Conservation (phyloP, 2,113 vertebrate species). For the Taxidea taxus region DNA sequence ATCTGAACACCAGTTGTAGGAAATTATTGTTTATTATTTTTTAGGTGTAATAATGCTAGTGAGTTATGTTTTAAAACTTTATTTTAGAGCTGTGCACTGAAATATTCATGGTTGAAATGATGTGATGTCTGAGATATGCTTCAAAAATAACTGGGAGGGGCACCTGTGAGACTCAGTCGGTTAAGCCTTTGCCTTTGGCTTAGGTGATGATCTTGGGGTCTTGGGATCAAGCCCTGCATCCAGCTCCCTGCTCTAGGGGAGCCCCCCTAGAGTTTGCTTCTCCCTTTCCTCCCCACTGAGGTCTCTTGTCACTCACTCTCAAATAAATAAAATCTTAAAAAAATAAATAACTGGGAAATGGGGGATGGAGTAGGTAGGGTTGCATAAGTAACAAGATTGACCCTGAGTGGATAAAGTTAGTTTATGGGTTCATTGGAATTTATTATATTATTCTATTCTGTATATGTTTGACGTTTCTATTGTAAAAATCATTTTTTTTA, state of each 20-base stretch:
- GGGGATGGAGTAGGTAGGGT: neutral
- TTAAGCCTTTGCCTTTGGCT: neutral
- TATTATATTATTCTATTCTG: neutral
- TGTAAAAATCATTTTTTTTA: neutral
- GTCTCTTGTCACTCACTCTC: neutral
- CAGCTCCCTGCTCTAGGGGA: neutral
- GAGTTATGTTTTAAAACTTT: slow-evolving; percentile 17
- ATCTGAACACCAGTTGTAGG: neutral
- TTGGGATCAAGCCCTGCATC: neutral
- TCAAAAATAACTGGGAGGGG: neutral
- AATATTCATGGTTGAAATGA: slow-evolving; percentile 14
- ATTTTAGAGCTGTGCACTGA: neutral
- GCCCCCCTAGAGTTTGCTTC: too few relatives aligned
- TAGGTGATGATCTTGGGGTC: neutral
- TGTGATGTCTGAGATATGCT: neutral
- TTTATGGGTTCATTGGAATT: neutral
- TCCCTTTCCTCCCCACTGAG: neutral
- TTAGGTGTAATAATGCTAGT: neutral
- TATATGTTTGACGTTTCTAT: slow-evolving; percentile 23
- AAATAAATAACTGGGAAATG: neutral
- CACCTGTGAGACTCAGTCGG: neutral
- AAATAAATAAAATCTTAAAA: neutral
- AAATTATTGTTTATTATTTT: slow-evolving; percentile 33
- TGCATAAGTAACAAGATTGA: neutral
- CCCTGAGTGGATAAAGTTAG: neutral